phyloP scores from a whole-genome alignment of 2,888 invertebrate species.

The Cremastinae sp. region DNA sequence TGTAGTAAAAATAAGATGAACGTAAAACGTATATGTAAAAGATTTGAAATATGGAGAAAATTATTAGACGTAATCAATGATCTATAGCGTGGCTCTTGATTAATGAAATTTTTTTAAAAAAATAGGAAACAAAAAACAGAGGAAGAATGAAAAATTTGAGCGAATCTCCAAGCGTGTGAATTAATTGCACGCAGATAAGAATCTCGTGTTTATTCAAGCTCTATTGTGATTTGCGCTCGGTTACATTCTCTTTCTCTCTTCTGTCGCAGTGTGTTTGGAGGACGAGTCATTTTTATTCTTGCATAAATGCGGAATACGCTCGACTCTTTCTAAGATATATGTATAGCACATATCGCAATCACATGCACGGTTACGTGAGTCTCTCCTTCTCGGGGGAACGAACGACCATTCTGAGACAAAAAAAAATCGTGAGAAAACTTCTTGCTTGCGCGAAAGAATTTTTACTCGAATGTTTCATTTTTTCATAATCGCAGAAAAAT shows the following conservation, averaged over 20 bases:
- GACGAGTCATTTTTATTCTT: slow-evolving; percentile 60
- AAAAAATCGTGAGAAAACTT: slow-evolving; percentile 7
- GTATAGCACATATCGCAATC: slow-evolving; percentile 17
- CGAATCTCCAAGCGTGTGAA: slow-evolving; percentile 40
- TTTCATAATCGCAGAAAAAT: not conserved
- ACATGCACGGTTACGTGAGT: slow-evolving; percentile 27
- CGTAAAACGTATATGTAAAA: not conserved
- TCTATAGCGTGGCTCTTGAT: slow-evolving; percentile 38
- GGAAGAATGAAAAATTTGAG: slow-evolving; percentile 41
- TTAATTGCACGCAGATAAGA: slow-evolving; percentile 55
- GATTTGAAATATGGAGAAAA: not conserved
- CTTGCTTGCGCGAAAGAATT: not conserved
- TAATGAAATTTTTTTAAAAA: not conserved
- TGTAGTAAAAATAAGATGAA: not conserved
- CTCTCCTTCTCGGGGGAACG: slow-evolving; percentile 11
- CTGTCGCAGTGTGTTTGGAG: slow-evolving; percentile 46
- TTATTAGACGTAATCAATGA: not conserved
- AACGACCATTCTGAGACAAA: slow-evolving; percentile 34
- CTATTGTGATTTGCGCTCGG: slow-evolving; percentile 47
- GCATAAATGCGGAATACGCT: slow-evolving; percentile 57
- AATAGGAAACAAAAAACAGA: not conserved
- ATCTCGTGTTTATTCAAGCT: slow-evolving; percentile 42
- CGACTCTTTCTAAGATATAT: slow-evolving; percentile 12
- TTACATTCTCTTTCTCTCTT: slow-evolving; percentile 48
- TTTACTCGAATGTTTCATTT: not conserved